Base-by-base conservation (phyloP, 2,113 vertebrate species). In the Mesitornis unicolor region DNA sequence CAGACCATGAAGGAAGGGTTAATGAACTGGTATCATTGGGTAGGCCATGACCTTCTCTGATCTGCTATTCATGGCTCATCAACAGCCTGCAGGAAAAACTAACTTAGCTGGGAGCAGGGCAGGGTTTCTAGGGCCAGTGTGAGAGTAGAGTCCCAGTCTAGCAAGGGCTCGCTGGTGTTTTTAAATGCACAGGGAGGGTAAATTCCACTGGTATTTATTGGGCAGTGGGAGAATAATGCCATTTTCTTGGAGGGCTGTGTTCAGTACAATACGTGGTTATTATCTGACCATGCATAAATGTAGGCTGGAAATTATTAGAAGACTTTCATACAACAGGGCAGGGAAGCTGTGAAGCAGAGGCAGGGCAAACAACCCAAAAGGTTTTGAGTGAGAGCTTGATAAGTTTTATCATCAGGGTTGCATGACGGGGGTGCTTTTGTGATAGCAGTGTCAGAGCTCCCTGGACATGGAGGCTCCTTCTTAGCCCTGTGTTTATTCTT, bases 401-500 rank as follows among this genome's bases (percentile, higher is more conserved):
- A 92, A 90, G 26, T 21, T 86, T 89, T 95, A 84, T 93, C 79
- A 88, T 43, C 35, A 81, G 63, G 3, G 54, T 77, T 35, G 18
- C 71, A 80, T 63, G 54, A 84, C 3, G 1, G 59, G 68, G 54
- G 68, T 90, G 47, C 33, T 90, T 88, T 85, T 76, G n/a, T n/a
- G 79, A 88, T 81, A 95, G 63, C 59, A 67, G 22, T 28, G 35
- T 80, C 35, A 28, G 35, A 90, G 47, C 42, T 92, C 67, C 31
- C 11, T 65, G 65, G 26, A 38, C 5, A 5, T 19, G 22, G 80
- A 63, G 76, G 42, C 38, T 93, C 15, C 20, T 47, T 12, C 76
- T 64, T 69, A 80, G 50, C 33, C 48, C 40, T 29, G 3, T 40
- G 19, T 53, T 18, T 92, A 35, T 50, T 88, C 63, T 73, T 84